Conservation (phyloP, 2,797 vertebrate species). For the Carcharodon carcharias region DNA sequence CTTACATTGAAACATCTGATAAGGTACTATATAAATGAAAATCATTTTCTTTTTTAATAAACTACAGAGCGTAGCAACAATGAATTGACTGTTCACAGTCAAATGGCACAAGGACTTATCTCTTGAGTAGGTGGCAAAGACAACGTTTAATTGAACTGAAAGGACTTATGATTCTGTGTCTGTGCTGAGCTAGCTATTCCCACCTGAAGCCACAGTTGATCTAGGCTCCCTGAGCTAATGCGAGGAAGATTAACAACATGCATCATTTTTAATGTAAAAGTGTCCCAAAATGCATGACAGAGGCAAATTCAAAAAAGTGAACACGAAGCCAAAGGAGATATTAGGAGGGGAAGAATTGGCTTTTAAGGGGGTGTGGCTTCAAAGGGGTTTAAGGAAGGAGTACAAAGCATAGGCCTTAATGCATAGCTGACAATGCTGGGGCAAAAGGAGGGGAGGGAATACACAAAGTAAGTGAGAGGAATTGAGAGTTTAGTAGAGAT, state of each 20-base stretch:
- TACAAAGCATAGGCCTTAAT: background rate
- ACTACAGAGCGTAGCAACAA: background rate
- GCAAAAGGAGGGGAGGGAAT: background rate
- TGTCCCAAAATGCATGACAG: too few relatives aligned
- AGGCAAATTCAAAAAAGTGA: background rate
- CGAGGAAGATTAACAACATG: too few relatives aligned
- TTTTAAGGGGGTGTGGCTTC: background rate
- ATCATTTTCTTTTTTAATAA: background rate
- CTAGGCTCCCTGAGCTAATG: too few relatives aligned
- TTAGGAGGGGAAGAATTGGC: background rate
- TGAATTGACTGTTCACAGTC: background rate
- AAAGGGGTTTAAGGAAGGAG: background rate
- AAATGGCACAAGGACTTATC: background rate
- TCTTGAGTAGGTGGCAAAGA: too few relatives aligned
- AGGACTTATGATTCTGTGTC: background rate
- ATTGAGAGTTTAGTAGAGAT: background rate
- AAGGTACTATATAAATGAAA: background rate
- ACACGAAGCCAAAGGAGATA: background rate
- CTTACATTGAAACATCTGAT: background rate
- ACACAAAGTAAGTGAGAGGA: background rate
- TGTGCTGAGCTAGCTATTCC: background rate
- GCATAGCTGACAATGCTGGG: too few relatives aligned
- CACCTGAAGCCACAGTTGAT: background rate
- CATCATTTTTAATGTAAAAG: too few relatives aligned
- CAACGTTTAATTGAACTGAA: background rate